Evolutionary conservation across 2,113 vertebrate genomes (phyloP), one percentile per base, ranked within the genome.

Genomic region (Chaetodon trifascialis): DNA sequence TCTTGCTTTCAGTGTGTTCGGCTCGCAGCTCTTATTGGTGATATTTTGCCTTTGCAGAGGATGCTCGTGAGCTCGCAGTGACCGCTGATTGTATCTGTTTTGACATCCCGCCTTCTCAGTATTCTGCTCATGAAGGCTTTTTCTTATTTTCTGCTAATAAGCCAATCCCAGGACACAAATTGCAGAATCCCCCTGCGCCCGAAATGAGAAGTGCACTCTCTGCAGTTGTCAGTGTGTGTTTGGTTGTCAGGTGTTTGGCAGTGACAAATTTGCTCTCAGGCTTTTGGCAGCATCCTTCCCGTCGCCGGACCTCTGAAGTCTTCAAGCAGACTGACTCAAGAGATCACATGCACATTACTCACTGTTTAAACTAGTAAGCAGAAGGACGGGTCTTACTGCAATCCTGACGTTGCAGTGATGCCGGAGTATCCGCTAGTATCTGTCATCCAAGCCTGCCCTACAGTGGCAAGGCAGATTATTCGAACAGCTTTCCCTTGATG

Each of bases 341-440:
- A 49, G 76, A 86, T 92, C 90, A 90, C 88, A 80, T 83, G 86
- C 40, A 14, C 46, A 66, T 87, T 80, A 80, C 85, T 92, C 89
- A 77, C 60, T 75, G 79, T 89, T 83, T 63, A 71, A 85, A 86
- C 30, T 30, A 30, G 82, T 54, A 72, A 77, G 88, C 79, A 72
- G 86, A 52, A 5, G 47, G 83, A 83, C 67, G 4, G 42, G 81
- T 74, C 19, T 70, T 70, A 9, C 79, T 78, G 76, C 73, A 77
- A 71, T 89, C 82, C 79, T 84, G 46, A 73, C 16, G 58, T 71
- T 49, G 52, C 46, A 36, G 38, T 84, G 73, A 87, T 77, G 76
- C 9, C 7, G 10, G 51, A 84, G 76, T 46, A 72, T 83, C 55
- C 42, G 23, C 52, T 25, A 47, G 36, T 60, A 66, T 40, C 51